Conservation (phyloP, 2,113 vertebrate species). For the Dicerorhinus sumatrensis region DNA sequence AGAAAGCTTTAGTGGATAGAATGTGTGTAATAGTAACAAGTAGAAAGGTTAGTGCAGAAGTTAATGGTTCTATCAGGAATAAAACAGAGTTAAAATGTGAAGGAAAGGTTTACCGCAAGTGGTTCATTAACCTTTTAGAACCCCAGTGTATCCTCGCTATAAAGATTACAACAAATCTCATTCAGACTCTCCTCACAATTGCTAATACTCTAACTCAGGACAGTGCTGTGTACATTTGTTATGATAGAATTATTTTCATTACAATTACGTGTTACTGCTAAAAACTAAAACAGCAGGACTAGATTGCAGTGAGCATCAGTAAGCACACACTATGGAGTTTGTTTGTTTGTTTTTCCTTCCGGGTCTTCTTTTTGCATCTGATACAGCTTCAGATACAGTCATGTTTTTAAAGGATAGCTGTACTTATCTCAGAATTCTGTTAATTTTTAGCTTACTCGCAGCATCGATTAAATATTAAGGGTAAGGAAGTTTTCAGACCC, state of each 20-base stretch:
- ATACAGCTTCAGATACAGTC: not conserved
- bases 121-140: conserved; percentile 97
- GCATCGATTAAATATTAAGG: not conserved
- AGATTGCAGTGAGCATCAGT: conserved; percentile 7
- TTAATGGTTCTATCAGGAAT: conserved; percentile 97
- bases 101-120: conserved; percentile 95
- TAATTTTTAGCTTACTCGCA: not conserved
- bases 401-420: not conserved
- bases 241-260: conserved; percentile 41
- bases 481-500: not conserved
- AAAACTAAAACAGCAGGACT: conserved; percentile 33
- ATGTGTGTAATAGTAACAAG: conserved; percentile 94
- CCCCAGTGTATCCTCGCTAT: conserved; percentile 88
- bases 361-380: not conserved
- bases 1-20: conserved; percentile 93
- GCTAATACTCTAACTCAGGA: conserved; percentile 76
- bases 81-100: conserved; percentile 94
- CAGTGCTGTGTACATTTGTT: conserved; percentile 66
- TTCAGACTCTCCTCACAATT: conserved; percentile 76
- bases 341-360: not conserved
- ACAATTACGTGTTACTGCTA: not conserved
- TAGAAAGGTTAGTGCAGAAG: conserved; percentile 94
- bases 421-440: conserved; percentile 8
- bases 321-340: fast-evolving
- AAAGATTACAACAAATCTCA: conserved; percentile 87